Percentiles rank a stretch among this genome's conserved stretches.
Evolutionary conservation across 2,113 vertebrate genomes (phyloP).

Genomic region (Pluvialis apricaria): DNA sequence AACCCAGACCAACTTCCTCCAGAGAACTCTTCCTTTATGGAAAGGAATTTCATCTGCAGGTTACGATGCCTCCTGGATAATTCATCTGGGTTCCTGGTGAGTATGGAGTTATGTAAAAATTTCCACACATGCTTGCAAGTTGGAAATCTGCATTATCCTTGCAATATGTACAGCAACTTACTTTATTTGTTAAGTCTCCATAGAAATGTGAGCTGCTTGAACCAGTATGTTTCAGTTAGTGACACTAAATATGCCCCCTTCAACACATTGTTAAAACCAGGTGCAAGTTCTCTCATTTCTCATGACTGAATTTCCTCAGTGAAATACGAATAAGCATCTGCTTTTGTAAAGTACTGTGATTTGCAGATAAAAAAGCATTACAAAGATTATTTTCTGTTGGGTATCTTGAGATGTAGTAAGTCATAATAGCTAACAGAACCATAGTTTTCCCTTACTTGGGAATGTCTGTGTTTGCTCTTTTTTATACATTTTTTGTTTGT

Average conservation of each 20-base stretch:
- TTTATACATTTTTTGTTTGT: not conserved
- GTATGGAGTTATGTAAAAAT: not conserved
- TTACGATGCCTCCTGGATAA: slow-evolving; percentile 93
- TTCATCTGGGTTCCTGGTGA: slow-evolving; percentile 93
- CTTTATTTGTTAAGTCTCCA: not conserved
- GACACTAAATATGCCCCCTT: not conserved
- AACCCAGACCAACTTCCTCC: slow-evolving; percentile 87
- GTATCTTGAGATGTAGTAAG: not conserved
- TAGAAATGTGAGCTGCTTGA: not conserved
- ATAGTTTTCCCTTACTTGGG: not conserved
- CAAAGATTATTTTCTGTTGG: not conserved
- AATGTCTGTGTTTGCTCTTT: not conserved
- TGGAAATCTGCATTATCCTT: not conserved
- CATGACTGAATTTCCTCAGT: not conserved
- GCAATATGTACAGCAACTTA: not conserved
- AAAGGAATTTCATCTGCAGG: slow-evolving; percentile 89
- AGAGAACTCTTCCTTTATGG: slow-evolving; percentile 89
- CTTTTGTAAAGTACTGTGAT: not conserved
- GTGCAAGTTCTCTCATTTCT: not conserved
- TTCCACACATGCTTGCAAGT: not conserved
- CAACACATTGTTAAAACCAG: not conserved
- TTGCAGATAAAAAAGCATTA: not conserved
- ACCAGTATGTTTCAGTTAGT: not conserved
- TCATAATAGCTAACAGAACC: not conserved
- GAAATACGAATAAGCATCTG: not conserved